Evolutionary conservation across 2,888 invertebrate genomes (phyloP), one percentile per base, ranked within the genome.

Genomic region (Gryllus longicercus): DNA sequence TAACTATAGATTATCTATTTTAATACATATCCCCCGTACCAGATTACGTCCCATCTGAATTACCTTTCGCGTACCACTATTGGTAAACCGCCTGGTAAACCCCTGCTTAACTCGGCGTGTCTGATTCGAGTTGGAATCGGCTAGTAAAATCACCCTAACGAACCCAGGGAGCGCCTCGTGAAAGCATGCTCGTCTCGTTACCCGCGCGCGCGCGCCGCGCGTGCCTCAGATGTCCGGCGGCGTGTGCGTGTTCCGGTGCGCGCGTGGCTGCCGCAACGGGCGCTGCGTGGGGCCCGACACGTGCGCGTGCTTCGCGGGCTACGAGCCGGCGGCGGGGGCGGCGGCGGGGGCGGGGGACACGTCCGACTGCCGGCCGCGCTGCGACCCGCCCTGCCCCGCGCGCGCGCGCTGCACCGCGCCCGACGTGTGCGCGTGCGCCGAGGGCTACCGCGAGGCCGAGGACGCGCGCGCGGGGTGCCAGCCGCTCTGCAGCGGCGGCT

Each of bases 211-310:
- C 38, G 25, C 25, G 38, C 38, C 38, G 38, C 5, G 38, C 38
- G 38, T 38, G 38, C 38, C 38, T 38, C 38, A 63, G 63, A 63
- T 63, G 63, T 38, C 38, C 5, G 63, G 16, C 16, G 63, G 63
- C n/a, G 63, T 63, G 63, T 63, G 63, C 63, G 63, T 63, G n/a
- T 63, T 63, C 63, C n/a, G 16, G n/a, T 63, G 63, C 63, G 14
- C 63, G 63, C 63, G 63, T 63, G 63, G n/a, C 16, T 63, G 63
- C n/a, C 16, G 14, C 14, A 63, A 63, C n/a, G 63, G 63, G n/a
- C 63, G 63, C n/a, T 63, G 63, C 63, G 63, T 63, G 63, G 63
- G 63, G n/a, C 63, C 63, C 16, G 63, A 63, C 63, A 63, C 63
- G 63, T 63, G 63, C 63, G 63, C 63, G 63, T 63, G 63, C n/a